phyloP scores from a whole-genome alignment of 2,888 invertebrate genomes.

The Kryphioiulus occultus region DNA sequence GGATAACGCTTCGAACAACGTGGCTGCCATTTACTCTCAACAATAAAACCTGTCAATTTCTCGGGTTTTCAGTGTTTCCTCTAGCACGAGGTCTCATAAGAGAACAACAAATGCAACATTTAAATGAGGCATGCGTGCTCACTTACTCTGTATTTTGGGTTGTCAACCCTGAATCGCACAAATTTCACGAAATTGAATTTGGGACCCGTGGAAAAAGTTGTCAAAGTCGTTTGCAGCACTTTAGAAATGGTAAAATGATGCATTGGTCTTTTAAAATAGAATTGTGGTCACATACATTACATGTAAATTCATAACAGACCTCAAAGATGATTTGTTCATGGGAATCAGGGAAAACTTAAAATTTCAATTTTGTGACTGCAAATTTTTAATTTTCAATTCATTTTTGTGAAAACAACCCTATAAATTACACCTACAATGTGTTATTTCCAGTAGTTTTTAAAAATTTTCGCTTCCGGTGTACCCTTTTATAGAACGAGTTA shows the following conservation, averaged over 20 bases:
- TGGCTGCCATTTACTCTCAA: neutral
- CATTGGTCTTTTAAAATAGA: neutral
- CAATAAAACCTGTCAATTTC: slow-evolving; percentile 1
- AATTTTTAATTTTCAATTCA: no score
- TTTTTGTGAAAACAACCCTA: no score
- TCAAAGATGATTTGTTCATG: no score
- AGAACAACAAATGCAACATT: no score
- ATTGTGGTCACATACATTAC: neutral
- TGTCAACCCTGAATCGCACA: neutral
- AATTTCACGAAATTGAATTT: neutral
- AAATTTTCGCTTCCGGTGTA: no score
- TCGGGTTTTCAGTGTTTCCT: neutral
- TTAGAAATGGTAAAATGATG: neutral
- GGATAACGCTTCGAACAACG: neutral
- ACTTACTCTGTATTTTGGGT: neutral
- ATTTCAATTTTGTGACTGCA: no score
- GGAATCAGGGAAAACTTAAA: no score
- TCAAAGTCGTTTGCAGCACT: neutral
- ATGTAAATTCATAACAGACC: neutral
- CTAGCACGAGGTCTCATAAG: no score
- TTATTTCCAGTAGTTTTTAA: no score
- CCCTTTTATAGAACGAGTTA: no score
- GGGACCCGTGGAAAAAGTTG: neutral
- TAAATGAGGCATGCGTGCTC: neutral
- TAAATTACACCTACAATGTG: no score